phyloP scores from a whole-genome alignment of 2,888 invertebrate species.

The Nudaria mundana region DNA sequence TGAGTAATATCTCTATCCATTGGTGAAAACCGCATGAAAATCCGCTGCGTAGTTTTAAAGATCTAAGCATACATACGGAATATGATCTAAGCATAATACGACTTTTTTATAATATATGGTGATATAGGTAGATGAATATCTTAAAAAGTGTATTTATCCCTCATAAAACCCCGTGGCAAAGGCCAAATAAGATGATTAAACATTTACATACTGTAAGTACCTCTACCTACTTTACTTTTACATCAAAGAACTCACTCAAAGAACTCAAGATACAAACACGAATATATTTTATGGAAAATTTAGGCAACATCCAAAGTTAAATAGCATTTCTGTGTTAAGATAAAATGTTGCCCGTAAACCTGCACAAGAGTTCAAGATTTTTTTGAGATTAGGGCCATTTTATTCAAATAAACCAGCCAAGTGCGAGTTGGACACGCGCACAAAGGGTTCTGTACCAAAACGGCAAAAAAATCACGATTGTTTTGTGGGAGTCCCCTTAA shows the following conservation, averaged over 20 bases:
- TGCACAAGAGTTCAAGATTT: not conserved
- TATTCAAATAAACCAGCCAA: no score
- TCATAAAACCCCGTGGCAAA: not conserved
- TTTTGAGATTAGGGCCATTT: not conserved
- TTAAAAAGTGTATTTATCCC: no score
- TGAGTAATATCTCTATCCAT: no score
- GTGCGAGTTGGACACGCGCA: no score
- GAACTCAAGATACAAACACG: not conserved
- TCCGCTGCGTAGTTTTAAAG: no score
- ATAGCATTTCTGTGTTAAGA: not conserved
- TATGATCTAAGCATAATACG: no score
- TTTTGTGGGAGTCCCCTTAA: no score
- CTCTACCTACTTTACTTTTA: not conserved
- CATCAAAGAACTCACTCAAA: not conserved
- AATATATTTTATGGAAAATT: not conserved
- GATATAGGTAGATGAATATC: not conserved
- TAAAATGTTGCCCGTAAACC: not conserved
- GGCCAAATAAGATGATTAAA: not conserved
- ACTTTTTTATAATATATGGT: no score
- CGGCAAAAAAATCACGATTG: no score
- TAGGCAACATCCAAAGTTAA: not conserved
- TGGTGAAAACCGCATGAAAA: no score
- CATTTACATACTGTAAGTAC: not conserved
- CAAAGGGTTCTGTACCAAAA: no score
- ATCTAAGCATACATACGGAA: no score